Evolutionary conservation across 2,888 invertebrate species (phyloP).

Genomic region (Sinopyrophorus schimmeli): DNA sequence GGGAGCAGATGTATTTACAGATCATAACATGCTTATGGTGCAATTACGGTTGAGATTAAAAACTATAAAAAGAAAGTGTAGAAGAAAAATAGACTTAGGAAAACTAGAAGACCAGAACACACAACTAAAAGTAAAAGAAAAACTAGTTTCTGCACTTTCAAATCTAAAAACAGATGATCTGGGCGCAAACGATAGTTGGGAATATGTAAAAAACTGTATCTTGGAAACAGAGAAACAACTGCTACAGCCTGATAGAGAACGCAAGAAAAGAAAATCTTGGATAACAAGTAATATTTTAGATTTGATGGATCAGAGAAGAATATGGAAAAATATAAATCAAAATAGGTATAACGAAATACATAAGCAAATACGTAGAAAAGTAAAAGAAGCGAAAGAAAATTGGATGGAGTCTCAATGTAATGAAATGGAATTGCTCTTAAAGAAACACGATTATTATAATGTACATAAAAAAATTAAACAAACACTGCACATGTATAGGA

Average conservation of each 20-base stretch:
- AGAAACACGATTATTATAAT: slow-evolving; percentile 1
- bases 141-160: not conserved
- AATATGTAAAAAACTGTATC: not conserved
- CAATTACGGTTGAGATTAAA: slow-evolving; percentile 2
- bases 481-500: slow-evolving; percentile 5
- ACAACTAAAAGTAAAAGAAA: slow-evolving; percentile 1
- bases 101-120: slow-evolving; percentile 1
- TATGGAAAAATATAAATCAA: slow-evolving; percentile 6
- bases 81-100: not conserved
- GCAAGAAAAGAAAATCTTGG: slow-evolving; percentile 5
- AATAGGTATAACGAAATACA: slow-evolving; percentile 5
- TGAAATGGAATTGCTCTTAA: not conserved
- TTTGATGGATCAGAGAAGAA: slow-evolving; percentile 4
- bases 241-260: not conserved
- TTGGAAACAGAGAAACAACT: not conserved
- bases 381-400: slow-evolving; percentile 2
- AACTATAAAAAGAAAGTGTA: not conserved
- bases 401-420: not conserved
- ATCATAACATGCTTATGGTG: slow-evolving; percentile 8
- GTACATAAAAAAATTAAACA: slow-evolving; percentile 7
- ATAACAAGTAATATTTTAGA: slow-evolving; percentile 9
- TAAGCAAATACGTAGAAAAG: slow-evolving; percentile 6
- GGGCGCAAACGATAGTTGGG: not conserved
- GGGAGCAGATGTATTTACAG: slow-evolving; percentile 6
- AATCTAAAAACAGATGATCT: not conserved